Evolutionary conservation across 2,113 vertebrate genomes (phyloP).

Genomic region (Leptocoma aspasia): DNA sequence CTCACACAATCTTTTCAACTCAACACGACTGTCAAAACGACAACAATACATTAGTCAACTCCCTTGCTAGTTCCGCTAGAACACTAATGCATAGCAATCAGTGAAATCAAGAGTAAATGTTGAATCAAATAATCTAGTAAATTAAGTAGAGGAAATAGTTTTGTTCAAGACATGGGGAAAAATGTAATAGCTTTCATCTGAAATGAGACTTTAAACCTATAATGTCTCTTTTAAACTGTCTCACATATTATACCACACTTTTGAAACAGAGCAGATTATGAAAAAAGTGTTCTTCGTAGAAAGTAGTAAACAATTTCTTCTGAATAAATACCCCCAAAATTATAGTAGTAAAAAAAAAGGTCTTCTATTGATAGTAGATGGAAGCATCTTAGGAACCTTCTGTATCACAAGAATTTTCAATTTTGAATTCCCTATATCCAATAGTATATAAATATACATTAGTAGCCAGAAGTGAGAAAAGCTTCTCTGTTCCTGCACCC

Average conservation of each 20-base stretch:
- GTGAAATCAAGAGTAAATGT: not conserved
- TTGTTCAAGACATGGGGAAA: not conserved
- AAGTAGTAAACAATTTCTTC: not conserved
- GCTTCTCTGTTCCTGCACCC: not conserved
- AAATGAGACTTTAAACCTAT: not conserved
- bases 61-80: not conserved
- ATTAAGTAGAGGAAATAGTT: not conserved
- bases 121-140: not conserved
- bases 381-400: not conserved
- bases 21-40: constrained; percentile 87
- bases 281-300: not conserved
- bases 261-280: not conserved
- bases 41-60: constrained; percentile 29
- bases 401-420: not conserved
- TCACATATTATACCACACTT: not conserved
- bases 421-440: not conserved
- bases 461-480: not conserved
- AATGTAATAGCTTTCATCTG: not conserved
- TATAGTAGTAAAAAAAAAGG: not conserved
- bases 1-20: constrained; percentile 96
- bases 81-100: not conserved
- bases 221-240: not conserved
- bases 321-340: not conserved
- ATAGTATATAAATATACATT: not conserved
- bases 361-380: not conserved